Evolutionary conservation across 1,140 invertebrate species (phyloP), one percentile per base, ranked within the genome.

Genomic region (Papilio dardanus): DNA sequence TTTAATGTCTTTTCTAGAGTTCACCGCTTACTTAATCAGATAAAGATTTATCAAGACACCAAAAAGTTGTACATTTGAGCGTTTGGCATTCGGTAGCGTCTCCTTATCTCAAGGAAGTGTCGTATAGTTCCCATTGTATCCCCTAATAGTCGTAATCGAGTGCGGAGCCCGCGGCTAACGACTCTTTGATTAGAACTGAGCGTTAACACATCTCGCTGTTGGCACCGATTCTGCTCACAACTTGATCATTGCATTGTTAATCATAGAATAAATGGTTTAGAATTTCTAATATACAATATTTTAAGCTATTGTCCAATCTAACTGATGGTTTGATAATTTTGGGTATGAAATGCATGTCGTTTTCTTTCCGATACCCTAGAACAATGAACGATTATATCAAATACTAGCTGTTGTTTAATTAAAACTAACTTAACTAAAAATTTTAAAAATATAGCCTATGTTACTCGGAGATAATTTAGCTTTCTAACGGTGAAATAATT

Each of bases 111-210:
- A 14, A 74, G 83, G 84, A 85, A 85, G 77, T 83, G 83, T 83
- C 81, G 79, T 75, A 74, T 77, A 73, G 77, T 80, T 81, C 71
- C 80, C 79, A 84, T 85, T 86, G 83, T 86, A 82, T 82, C 81
- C 82, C 76, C 69, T 81, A 83, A 81, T 83, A 83, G 84, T 86
- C 77, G 83, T 85, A 86, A 85, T 86, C 80, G 82, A 83, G 76
- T 85, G 71, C 76, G 67, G 74, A 81, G 77, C 75, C 58, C 80
- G 78, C 78, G 79, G 79, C 86, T 86, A 87, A 87, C 82, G 86
- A 86, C 77, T 81, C 78, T 85, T 87, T 87, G 86, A 87, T 87
- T 87, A 86, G 82, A 86, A 78, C 81, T 78, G 77, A 81, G 78
- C 80, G 76, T 83, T 85, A 85, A 84, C 78, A 84, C 82, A 82